These are phyloP conservation scores for Lasius fuliginosus DNA, from an alignment of 2,888 invertebrate species.

Conservation along the genomic window DNA sequence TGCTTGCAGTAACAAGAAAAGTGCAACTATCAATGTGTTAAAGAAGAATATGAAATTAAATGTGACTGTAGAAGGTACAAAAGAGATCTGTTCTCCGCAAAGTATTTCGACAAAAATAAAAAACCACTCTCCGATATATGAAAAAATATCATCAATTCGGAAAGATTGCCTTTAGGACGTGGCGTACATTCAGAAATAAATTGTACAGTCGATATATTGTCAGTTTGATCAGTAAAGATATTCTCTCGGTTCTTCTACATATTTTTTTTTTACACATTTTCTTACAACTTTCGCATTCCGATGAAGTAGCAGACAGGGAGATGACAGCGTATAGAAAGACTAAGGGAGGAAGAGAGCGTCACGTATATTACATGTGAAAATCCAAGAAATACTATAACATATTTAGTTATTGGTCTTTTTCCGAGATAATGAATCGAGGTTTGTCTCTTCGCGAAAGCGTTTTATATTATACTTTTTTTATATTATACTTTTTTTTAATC, in stretches of 20 bases:
- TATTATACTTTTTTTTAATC: slow-evolving; percentile 61
- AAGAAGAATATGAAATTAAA: slow-evolving; percentile 37
- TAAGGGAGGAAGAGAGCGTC: slow-evolving; percentile 66
- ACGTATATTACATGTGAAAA: slow-evolving; percentile 1
- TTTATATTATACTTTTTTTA: slow-evolving; percentile 70
- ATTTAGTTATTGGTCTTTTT: slow-evolving; percentile 42
- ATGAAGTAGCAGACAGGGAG: slow-evolving; percentile 57
- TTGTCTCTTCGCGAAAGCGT: slow-evolving; percentile 67
- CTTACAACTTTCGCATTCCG: slow-evolving; percentile 16
- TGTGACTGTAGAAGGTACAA: slow-evolving; percentile 30
- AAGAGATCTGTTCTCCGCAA: slow-evolving; percentile 31
- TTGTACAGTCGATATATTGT: slow-evolving; percentile 52
- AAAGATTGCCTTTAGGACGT: neutral
- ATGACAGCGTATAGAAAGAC: slow-evolving; percentile 60
- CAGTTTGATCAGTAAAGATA: slow-evolving; percentile 56
- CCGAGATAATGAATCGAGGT: slow-evolving; percentile 57
- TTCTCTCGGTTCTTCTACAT: slow-evolving; percentile 35
- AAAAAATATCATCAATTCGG: neutral
- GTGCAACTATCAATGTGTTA: slow-evolving; percentile 25
- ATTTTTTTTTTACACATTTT: neutral
- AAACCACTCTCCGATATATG: neutral
- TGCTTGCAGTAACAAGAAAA: slow-evolving; percentile 34
- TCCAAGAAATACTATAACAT: slow-evolving; percentile 24
- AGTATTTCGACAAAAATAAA: neutral
- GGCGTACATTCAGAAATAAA: slow-evolving; percentile 35